Evolutionary conservation across 2,888 invertebrate genomes (phyloP).

Genomic region (Nomada fabriciana): DNA sequence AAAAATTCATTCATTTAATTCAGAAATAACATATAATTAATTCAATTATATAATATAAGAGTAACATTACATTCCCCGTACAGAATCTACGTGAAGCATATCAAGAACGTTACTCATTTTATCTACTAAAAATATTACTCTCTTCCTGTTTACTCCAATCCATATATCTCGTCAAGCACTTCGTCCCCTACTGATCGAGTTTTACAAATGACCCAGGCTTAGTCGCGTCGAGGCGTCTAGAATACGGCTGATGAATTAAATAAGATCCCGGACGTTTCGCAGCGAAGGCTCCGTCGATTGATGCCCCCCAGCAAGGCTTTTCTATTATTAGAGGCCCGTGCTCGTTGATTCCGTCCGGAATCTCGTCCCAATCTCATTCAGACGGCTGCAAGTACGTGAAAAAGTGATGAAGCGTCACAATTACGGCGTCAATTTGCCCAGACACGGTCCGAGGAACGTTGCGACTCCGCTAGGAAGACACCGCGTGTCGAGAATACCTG

Average conservation of each 20-base stretch:
- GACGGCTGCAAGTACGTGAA: slow-evolving; percentile 47
- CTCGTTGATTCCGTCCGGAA: slow-evolving; percentile 37
- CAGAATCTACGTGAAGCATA: slow-evolving; percentile 10
- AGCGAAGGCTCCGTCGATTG: slow-evolving; percentile 12
- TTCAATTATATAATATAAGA: no score
- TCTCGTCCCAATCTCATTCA: slow-evolving; percentile 54
- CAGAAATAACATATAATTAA: no score
- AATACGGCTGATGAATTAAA: slow-evolving; percentile 56
- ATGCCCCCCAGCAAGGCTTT: slow-evolving; percentile 28
- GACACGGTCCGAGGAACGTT: slow-evolving; percentile 31
- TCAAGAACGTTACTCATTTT: not conserved
- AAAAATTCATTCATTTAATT: no score
- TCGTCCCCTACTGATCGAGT: slow-evolving; percentile 3
- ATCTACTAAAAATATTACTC: not conserved
- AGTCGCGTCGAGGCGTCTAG: slow-evolving; percentile 43
- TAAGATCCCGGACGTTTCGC: slow-evolving; percentile 37
- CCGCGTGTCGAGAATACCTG: slow-evolving; percentile 43
- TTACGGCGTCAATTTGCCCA: slow-evolving; percentile 65
- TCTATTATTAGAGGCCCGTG: slow-evolving; percentile 47
- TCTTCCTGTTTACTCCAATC: slow-evolving; percentile 13
- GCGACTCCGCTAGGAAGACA: slow-evolving; percentile 30
- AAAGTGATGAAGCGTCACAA: slow-evolving; percentile 68
- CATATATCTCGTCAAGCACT: not conserved
- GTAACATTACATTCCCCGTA: not conserved
- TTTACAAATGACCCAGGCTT: slow-evolving; percentile 50